These are phyloP conservation scores for Diuraphis noxia DNA, from an alignment of 1,140 invertebrate genomes.

Conservation along the genomic window DNA sequence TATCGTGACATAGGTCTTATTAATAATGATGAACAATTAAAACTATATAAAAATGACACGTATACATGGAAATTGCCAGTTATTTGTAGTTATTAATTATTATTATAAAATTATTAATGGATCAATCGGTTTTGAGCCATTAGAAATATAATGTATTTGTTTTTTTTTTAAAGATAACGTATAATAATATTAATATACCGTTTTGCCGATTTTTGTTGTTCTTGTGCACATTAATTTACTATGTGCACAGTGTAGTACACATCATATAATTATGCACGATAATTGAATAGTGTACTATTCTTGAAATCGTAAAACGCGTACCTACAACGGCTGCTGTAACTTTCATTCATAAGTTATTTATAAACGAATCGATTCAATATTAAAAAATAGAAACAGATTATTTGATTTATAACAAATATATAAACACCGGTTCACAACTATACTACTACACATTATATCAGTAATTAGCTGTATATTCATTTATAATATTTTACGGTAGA, in stretches of 20 bases:
- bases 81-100: too few species aligned
- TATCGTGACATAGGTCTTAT: too few species aligned
- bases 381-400: background rate
- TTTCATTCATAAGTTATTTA: background rate
- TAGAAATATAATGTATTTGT: too few species aligned
- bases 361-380: background rate
- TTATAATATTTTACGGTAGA: background rate
- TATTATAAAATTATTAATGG: too few species aligned
- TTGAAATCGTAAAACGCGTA: background rate
- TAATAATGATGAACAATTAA: too few species aligned
- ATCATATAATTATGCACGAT: background rate
- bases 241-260: background rate
- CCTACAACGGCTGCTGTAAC: background rate
- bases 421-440: background rate
- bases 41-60: too few species aligned
- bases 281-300: background rate
- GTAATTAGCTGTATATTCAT: background rate
- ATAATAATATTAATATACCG: too few species aligned
- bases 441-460: background rate
- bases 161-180: background rate
- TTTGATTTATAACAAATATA: background rate
- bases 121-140: too few species aligned
- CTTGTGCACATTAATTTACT: background rate
- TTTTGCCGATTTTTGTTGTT: background rate
- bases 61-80: too few species aligned